phyloP scores from a whole-genome alignment of 2,113 vertebrate species.

The Vicugna pacos region DNA sequence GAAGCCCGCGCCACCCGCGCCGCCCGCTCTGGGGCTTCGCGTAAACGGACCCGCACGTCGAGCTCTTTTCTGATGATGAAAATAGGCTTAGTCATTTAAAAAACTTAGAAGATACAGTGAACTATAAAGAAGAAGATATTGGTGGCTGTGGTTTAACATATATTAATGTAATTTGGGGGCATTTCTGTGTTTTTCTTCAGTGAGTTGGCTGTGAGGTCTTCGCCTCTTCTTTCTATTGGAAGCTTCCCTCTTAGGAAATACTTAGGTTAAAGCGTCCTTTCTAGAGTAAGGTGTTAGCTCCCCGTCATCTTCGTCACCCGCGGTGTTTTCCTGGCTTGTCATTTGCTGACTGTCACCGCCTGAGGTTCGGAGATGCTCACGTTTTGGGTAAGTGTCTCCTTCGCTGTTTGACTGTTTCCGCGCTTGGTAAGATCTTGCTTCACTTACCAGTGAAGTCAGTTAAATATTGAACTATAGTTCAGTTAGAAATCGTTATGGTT shows the following conservation, averaged over 20 bases:
- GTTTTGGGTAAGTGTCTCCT: background rate
- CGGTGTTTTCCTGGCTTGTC: background rate
- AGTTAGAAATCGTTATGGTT: background rate
- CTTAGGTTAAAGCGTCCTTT: background rate
- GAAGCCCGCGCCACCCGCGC: no score
- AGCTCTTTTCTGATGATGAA: background rate
- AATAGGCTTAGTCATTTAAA: background rate
- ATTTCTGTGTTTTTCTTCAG: background rate
- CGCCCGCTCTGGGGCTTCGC: fast-evolving
- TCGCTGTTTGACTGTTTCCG: background rate
- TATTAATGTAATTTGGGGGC: background rate
- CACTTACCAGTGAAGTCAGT: background rate
- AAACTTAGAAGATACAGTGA: background rate
- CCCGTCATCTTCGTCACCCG: background rate
- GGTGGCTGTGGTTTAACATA: background rate
- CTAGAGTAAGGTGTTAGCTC: background rate
- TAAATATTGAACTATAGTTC: background rate
- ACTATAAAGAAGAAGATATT: background rate
- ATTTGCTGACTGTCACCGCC: background rate
- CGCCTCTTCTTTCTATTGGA: background rate
- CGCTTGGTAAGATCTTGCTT: background rate
- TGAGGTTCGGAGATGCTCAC: background rate
- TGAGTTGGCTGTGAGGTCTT: background rate
- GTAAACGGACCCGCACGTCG: fast-evolving
- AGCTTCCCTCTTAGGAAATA: background rate